Evolutionary conservation across 2,797 vertebrate species (phyloP).

Genomic region (Cossypha caffra): DNA sequence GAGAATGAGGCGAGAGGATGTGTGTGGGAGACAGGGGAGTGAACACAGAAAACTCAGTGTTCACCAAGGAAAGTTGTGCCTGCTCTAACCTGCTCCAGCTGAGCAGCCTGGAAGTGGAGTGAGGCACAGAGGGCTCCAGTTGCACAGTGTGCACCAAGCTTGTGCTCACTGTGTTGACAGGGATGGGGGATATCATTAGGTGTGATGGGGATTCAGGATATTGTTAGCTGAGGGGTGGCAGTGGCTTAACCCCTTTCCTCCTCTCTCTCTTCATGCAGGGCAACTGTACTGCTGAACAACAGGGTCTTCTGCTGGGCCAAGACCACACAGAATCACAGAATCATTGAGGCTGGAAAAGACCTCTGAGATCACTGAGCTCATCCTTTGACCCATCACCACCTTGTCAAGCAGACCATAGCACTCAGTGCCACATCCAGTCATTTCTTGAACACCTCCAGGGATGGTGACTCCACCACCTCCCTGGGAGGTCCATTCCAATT

Average conservation of each 20-base stretch:
- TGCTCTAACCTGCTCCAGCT: not conserved
- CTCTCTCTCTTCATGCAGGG: not conserved
- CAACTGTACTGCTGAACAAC: not conserved
- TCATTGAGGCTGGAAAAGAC: not conserved
- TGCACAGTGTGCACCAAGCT: fast-evolving
- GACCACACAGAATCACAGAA: not conserved
- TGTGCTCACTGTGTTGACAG: not conserved
- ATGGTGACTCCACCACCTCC: not conserved
- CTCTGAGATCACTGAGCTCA: not conserved
- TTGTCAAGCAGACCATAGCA: not conserved
- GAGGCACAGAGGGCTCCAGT: not conserved
- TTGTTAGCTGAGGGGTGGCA: not conserved
- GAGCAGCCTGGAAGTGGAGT: not conserved
- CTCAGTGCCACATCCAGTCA: fast-evolving
- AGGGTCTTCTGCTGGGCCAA: not conserved
- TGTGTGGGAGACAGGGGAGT: slow-evolving; percentile 27
- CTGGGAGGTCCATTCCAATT: not conserved
- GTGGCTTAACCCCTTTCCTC: not conserved
- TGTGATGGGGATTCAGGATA: not conserved
- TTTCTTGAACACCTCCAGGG: not conserved
- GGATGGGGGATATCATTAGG: not conserved
- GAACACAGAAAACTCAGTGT: slow-evolving; percentile 13
- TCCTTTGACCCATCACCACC: not conserved
- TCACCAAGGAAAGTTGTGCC: not conserved
- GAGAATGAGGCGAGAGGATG: slow-evolving; percentile 48